Percentiles rank a stretch among this genome's conserved stretches.
Evolutionary conservation across 2,113 vertebrate species (phyloP).

Genomic region (Triplophysa tibetana): DNA sequence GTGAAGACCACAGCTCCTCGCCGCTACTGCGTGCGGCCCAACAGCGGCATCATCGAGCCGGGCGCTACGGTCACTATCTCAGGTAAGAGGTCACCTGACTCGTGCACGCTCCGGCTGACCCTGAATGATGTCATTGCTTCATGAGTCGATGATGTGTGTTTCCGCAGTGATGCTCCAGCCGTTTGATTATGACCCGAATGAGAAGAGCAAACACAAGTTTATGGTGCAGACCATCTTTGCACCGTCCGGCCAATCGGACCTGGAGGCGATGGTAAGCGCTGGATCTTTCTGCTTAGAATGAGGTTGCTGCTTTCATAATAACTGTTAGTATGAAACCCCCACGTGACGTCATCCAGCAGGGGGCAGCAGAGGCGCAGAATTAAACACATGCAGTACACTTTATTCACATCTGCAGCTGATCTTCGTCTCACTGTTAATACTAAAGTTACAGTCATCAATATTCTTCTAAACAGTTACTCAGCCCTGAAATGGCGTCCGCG

Average conservation of each 20-base stretch:
- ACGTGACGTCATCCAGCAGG: slow-evolving; percentile 15
- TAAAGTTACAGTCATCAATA: no score
- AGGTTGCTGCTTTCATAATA: not conserved
- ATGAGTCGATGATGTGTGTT: not conserved
- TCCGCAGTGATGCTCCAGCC: slow-evolving; percentile 87
- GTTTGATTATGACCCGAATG: slow-evolving; percentile 90
- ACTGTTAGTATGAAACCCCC: no score
- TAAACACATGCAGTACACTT: not conserved
- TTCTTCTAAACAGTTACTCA: no score
- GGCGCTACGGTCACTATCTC: slow-evolving; percentile 82
- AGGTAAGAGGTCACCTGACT: slow-evolving; percentile 66
- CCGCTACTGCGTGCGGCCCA: slow-evolving; percentile 88
- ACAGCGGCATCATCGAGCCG: slow-evolving; percentile 86
- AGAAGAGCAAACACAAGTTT: slow-evolving; percentile 93
- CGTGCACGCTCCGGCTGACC: no score
- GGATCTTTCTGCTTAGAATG: not conserved
- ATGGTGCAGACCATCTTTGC: slow-evolving; percentile 92
- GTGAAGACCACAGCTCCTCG: slow-evolving; percentile 90
- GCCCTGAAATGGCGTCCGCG: no score
- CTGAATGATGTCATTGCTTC: not conserved
- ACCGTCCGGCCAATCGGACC: slow-evolving; percentile 80
- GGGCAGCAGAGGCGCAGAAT: not conserved
- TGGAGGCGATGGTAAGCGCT: slow-evolving; percentile 85
- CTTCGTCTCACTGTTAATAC: no score
- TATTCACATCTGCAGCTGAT: not conserved